Conservation (phyloP, 2,888 invertebrate genomes). For the Andricus curvator region DNA sequence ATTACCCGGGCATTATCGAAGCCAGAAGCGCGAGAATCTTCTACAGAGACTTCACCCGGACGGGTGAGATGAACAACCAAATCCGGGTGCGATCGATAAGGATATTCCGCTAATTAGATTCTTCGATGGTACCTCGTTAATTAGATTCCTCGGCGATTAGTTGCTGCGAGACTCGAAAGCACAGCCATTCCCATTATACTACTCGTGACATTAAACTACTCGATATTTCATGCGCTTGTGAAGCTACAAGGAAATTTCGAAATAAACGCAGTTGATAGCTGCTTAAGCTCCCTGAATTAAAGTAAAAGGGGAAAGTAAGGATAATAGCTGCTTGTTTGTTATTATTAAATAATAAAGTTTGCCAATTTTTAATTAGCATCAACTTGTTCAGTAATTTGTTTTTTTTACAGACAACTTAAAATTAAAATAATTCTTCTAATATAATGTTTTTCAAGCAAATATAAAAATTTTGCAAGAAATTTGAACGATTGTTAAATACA, state of each 20-base stretch:
- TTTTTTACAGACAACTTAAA: too few species aligned
- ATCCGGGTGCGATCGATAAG: constrained; percentile 53
- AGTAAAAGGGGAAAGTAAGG: too few species aligned
- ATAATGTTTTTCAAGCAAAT: too few species aligned
- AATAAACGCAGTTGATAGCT: constrained; percentile 7
- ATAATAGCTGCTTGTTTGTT: too few species aligned
- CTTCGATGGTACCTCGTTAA: constrained; percentile 57
- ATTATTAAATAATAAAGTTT: too few species aligned
- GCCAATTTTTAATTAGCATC: too few species aligned
- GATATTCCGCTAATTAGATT: constrained; percentile 59
- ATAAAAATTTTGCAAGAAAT: too few species aligned
- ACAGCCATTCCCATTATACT: constrained; percentile 12
- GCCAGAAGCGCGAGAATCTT: constrained; percentile 57
- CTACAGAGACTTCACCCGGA: constrained; percentile 51
- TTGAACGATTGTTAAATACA: too few species aligned
- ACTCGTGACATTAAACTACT: constrained; percentile 22
- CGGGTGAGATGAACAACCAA: constrained; percentile 46
- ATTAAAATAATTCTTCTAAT: too few species aligned
- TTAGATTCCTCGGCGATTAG: constrained; percentile 57
- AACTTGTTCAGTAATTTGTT: too few species aligned
- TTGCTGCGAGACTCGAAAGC: constrained; percentile 47
- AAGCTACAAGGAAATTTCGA: constrained; percentile 11
- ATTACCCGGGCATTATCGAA: constrained; percentile 59
- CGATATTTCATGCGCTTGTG: constrained; percentile 7
- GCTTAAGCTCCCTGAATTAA: background rate